Base-by-base conservation (phyloP, 2,888 invertebrate genomes). In the Napeogenes sylphis region DNA sequence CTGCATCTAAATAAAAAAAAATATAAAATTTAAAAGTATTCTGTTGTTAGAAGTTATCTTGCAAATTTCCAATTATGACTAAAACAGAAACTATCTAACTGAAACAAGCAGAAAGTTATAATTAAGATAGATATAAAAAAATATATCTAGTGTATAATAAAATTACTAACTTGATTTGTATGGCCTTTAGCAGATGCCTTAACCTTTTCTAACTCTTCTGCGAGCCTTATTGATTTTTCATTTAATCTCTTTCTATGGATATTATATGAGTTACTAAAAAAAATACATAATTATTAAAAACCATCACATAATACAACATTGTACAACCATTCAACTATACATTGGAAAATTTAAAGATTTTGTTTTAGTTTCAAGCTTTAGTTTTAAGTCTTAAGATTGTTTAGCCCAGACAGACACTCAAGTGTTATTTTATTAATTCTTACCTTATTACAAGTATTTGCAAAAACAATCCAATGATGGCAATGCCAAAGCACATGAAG, bases 381-480 rank as follows among this genome's bases (percentile, higher is more conserved):
- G 8, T 10, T 42, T 2, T 42, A 3, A 10, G 3, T 2, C 42
- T 10, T 10, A 42, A 2, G 10, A 42, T 3, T 10, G 10, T 42
- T 8, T 10, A 42, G 42, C 10, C 42, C 3, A 10, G 3, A 42
- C 2, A 42, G 8, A 42, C 10, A 10, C 10, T 21, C 1, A 21
- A 8, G 10, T 42, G 10, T 10, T 42, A 10, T 3, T 42, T 6
- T 32, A 32, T 46, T 35, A 55, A 21, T 12, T 59, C 75, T 79
- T 86, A 94, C 94, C 91, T 92, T 63, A 95, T 91, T 1, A 92
- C 85, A 61, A 91, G 77, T 68, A 93, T 83, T 75, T 95, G 94
- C 56, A 94, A 65, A 10, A 91, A 61, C n/a, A 92, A 84, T 2
- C 93, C 93, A 55, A 93, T 46, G 2, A 91, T 70, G 14, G 93